phyloP scores from a whole-genome alignment of 2,888 invertebrate genomes.

The Heliconius ethilla region DNA sequence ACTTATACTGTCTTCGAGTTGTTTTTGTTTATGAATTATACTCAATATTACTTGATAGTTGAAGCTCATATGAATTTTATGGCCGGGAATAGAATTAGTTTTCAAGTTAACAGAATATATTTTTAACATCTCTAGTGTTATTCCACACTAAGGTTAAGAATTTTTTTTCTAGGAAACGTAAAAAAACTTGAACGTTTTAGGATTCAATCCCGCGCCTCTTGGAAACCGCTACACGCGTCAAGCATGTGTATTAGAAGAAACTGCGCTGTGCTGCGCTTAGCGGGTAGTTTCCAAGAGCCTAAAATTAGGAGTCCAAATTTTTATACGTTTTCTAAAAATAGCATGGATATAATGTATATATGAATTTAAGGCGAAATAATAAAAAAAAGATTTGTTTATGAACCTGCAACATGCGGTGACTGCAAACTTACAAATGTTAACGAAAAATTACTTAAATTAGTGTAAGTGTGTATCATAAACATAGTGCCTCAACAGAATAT shows the following conservation, averaged over 20 bases:
- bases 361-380: background rate
- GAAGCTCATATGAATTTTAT: conserved; percentile 27
- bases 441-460: conserved; percentile 41
- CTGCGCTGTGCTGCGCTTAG: too few species aligned
- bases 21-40: conserved; percentile 30
- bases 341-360: conserved; percentile 8
- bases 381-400: background rate
- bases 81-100: conserved; percentile 27
- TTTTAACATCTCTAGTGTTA: too few species aligned
- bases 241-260: too few species aligned
- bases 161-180: too few species aligned
- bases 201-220: too few species aligned
- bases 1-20: background rate
- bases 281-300: too few species aligned
- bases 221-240: too few species aligned
- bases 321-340: too few species aligned
- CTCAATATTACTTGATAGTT: conserved; percentile 16
- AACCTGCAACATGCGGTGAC: conserved; percentile 10
- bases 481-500: conserved; percentile 52
- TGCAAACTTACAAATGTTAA: conserved; percentile 36
- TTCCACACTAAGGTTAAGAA: too few species aligned
- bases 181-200: too few species aligned
- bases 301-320: too few species aligned
- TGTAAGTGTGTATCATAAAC: conserved; percentile 45
- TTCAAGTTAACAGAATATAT: background rate